These are phyloP conservation scores for Echinops telfairi DNA, from an alignment of 2,113 vertebrate species.

Conservation along the genomic window DNA sequence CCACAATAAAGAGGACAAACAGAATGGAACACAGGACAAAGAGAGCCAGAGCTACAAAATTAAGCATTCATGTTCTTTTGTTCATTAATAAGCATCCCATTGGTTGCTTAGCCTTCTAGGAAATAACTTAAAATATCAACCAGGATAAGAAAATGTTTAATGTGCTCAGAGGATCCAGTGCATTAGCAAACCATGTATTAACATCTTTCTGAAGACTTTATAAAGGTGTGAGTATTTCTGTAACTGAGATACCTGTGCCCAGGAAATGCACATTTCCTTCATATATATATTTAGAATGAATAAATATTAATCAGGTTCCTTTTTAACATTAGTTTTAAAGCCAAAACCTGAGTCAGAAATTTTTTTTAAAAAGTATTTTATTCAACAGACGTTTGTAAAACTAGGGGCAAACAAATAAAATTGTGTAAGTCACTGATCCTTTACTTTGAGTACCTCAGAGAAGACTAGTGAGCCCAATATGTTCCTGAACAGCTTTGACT, in stretches of 20 bases:
- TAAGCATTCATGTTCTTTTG: not conserved
- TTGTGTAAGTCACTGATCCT: not conserved
- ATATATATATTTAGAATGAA: constrained; percentile 35
- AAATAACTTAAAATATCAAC: constrained; percentile 9
- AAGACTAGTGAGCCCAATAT: not conserved
- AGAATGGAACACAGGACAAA: not conserved
- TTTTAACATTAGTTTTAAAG: not conserved
- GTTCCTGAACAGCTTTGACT: not conserved
- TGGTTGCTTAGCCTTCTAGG: not conserved
- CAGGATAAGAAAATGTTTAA: too few relatives aligned
- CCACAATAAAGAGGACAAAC: not conserved
- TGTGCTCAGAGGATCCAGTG: too few relatives aligned
- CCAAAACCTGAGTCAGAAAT: not conserved
- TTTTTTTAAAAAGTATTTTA: too few relatives aligned
- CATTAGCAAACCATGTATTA: too few relatives aligned
- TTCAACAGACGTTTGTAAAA: not conserved
- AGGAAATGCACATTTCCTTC: not conserved
- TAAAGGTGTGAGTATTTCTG: constrained; percentile 15
- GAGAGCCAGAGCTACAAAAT: not conserved
- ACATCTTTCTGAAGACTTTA: constrained; percentile 19
- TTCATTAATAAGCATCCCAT: not conserved
- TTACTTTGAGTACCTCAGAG: not conserved
- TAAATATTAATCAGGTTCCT: not conserved
- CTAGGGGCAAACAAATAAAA: not conserved
- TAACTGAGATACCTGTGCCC: not conserved